These are phyloP conservation scores for Poecilia gillii DNA, from an alignment of 2,797 vertebrate species.

Conservation along the genomic window DNA sequence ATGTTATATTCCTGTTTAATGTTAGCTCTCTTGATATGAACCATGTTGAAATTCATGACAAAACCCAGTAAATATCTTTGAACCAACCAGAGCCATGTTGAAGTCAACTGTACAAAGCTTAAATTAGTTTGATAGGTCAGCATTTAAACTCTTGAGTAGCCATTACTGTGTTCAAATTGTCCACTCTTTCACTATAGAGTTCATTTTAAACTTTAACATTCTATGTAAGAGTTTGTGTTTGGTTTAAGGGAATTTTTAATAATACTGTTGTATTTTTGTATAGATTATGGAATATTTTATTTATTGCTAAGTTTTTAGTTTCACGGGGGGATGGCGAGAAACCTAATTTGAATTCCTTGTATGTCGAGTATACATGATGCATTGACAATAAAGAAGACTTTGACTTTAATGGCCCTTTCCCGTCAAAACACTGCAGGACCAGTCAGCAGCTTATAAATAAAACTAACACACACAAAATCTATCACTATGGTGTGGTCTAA, in stretches of 20 bases:
- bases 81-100: slow-evolving; percentile 5
- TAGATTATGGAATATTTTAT: too few relatives aligned
- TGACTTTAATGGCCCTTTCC: background rate
- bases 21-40: slow-evolving; percentile 1
- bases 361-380: too few relatives aligned
- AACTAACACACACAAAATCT: background rate
- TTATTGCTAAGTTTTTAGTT: too few relatives aligned
- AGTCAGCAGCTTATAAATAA: background rate
- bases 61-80: background rate
- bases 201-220: background rate
- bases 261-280: too few relatives aligned
- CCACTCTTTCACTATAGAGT: slow-evolving; percentile 4
- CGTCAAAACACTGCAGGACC: background rate
- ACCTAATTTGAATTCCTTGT: too few relatives aligned
- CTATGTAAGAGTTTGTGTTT: too few relatives aligned
- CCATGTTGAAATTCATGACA: background rate
- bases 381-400: too few relatives aligned
- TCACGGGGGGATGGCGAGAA: too few relatives aligned
- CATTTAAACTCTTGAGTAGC: background rate
- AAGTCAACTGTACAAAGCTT: slow-evolving; percentile 7
- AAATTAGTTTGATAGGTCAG: background rate
- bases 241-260: too few relatives aligned
- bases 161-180: background rate
- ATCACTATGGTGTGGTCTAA: background rate
- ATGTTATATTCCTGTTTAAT: slow-evolving; percentile 6